Base-by-base conservation (phyloP, 2,797 vertebrate species). In the Manis pentadactyla region DNA sequence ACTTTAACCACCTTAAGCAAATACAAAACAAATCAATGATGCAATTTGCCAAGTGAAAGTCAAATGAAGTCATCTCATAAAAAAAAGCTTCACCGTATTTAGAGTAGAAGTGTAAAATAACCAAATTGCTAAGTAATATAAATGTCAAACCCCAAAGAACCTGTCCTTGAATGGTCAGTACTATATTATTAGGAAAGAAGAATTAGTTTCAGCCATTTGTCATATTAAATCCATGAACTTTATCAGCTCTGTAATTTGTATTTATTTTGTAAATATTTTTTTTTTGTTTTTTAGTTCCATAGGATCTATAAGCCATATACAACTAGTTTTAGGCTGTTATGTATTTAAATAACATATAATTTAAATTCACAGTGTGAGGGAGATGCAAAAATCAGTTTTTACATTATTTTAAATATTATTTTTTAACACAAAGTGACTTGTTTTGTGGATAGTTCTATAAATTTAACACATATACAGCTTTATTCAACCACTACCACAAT, bases 11-110 rank as follows among this genome's bases (percentile, higher is more conserved):
- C 68, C n/a, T 9, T 81, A 64, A 51, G 59, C 61, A 95, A 93
- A 79, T 55, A 85, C 0, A 73, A 91, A 97, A 79, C 27, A 88
- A 95, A 75, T 88, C 66, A 91, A 27, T 64, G 42, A 84, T 39
- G 51, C 12, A 75, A 61, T 74, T 91, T 93, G 46, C 34, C 46
- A 81, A 71, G 53, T 57, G 64, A 53, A 90, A 83, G 15, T 53
- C 66, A 88, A 61, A 85, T 68, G 49, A 42, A 46, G 37, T 66
- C 9, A 25, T 42, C 66, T 9, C 27, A 57, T 51, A 74, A 93
- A 74, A 61, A 93, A 95, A 88, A 25, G 7, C 4, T 85, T 92
- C 11, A 51, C n/a, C 74, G 1, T 19, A 49, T 42, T 84, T 96
- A 84, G 37, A 85, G 93, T 2, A 51, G 23, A 71, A 96, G 77